Conservation (phyloP, 2,888 invertebrate species). For the Leptopilina syphax region DNA sequence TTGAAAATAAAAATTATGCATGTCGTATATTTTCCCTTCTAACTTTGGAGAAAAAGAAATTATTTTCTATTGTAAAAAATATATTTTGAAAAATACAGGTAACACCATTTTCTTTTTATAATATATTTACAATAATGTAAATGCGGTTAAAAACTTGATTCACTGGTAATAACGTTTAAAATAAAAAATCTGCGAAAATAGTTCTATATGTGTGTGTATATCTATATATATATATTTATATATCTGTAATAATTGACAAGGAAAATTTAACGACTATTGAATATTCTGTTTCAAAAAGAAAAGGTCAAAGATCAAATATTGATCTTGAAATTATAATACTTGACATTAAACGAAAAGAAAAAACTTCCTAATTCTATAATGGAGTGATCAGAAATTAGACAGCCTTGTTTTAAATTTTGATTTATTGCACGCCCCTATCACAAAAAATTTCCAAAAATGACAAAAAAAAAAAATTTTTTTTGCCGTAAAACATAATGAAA, state of each 20-base stretch:
- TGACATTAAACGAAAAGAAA: too few relatives aligned
- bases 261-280: background rate
- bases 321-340: too few relatives aligned
- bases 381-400: slow-evolving; percentile 23
- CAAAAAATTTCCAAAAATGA: slow-evolving; percentile 19
- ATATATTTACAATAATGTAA: background rate
- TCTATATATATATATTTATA: background rate
- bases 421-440: slow-evolving; percentile 56
- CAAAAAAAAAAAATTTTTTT: too few relatives aligned
- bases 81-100: slow-evolving; percentile 19
- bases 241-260: background rate
- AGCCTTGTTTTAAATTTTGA: background rate
- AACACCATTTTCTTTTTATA: background rate
- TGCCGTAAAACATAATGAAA: too few relatives aligned
- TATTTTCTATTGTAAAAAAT: slow-evolving; percentile 14
- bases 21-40: slow-evolving; percentile 19
- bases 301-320: too few relatives aligned
- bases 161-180: slow-evolving; percentile 24
- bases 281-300: background rate
- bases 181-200: background rate
- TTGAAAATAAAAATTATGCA: background rate
- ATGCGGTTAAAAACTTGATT: slow-evolving; percentile 4
- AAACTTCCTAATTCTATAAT: background rate
- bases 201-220: background rate
- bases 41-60: background rate